phyloP scores from a whole-genome alignment of 2,888 invertebrate species.

The Folsomia candida region DNA sequence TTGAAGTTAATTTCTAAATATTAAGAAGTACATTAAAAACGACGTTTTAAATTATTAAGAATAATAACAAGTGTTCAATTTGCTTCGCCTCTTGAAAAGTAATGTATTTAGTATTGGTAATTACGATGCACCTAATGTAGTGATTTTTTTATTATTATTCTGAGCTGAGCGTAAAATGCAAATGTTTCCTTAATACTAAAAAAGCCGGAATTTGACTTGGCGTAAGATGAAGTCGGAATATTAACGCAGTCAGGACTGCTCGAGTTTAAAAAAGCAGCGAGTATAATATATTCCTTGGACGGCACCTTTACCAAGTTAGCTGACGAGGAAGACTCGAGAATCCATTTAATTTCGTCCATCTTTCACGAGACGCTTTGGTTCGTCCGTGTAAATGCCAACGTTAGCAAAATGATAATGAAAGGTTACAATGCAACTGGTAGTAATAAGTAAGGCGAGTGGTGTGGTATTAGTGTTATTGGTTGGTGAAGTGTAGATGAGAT shows the following conservation, averaged over 20 bases:
- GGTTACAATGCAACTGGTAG: neutral
- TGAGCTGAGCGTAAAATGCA: neutral
- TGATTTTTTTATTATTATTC: neutral
- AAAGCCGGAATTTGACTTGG: neutral
- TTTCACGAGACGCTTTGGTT: conserved; percentile 31
- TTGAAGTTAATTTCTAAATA: too few relatives aligned
- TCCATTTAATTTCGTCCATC: conserved; percentile 14
- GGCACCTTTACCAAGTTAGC: conserved; percentile 3
- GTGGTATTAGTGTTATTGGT: neutral
- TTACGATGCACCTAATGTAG: neutral
- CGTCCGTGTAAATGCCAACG: conserved; percentile 38
- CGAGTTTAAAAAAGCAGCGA: conserved; percentile 10
- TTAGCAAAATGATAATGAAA: conserved; percentile 27
- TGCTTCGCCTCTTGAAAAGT: neutral
- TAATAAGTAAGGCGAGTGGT: too few relatives aligned
- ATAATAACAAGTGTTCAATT: too few relatives aligned
- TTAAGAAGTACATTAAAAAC: too few relatives aligned
- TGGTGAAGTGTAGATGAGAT: neutral
- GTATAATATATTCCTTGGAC: neutral
- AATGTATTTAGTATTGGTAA: neutral
- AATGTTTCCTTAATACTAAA: neutral
- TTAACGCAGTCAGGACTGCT: neutral
- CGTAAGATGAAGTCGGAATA: neutral
- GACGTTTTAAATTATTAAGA: too few relatives aligned
- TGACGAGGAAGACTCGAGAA: neutral